Conservation (phyloP, 1,140 invertebrate genomes). For the Caenorhabditis tropicalis region DNA sequence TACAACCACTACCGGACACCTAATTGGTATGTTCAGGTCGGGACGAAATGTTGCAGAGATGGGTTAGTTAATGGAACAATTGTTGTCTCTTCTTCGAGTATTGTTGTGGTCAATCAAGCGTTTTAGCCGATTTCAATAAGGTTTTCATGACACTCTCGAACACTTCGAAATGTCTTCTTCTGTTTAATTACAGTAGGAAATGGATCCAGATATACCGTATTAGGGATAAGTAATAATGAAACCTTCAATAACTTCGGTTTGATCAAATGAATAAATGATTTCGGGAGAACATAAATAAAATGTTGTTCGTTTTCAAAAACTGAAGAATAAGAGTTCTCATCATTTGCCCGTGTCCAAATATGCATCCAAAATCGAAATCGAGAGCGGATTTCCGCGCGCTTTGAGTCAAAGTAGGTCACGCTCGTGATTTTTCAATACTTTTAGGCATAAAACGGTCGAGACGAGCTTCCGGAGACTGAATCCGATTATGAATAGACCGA, state of each 20-base stretch:
- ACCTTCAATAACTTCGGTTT: too few relatives aligned
- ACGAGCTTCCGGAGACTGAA: constrained; percentile 34
- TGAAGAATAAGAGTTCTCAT: not conserved
- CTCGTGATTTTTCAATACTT: constrained; percentile 43
- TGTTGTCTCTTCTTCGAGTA: not conserved
- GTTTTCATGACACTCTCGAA: not conserved
- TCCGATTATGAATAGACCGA: constrained; percentile 20
- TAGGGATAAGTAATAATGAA: too few relatives aligned
- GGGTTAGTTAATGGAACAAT: constrained; percentile 40
- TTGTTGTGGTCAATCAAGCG: constrained; percentile 39
- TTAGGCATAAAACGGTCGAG: constrained; percentile 39
- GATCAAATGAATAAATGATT: too few relatives aligned
- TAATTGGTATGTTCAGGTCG: constrained; percentile 44
- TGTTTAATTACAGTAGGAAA: too few relatives aligned
- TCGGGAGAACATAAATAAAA: too few relatives aligned
- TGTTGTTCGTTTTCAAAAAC: too few relatives aligned
- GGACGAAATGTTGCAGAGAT: constrained; percentile 44
- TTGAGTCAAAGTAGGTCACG: constrained; percentile 36
- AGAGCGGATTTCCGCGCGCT: constrained; percentile 42
- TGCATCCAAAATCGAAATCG: constrained; percentile 36
- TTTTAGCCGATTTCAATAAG: not conserved
- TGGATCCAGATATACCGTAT: too few relatives aligned
- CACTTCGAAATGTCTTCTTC: too few relatives aligned
- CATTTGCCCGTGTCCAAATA: not conserved
- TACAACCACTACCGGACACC: constrained; percentile 18